Base-by-base conservation (phyloP, 2,888 invertebrate genomes). In the Papilio gigon region DNA sequence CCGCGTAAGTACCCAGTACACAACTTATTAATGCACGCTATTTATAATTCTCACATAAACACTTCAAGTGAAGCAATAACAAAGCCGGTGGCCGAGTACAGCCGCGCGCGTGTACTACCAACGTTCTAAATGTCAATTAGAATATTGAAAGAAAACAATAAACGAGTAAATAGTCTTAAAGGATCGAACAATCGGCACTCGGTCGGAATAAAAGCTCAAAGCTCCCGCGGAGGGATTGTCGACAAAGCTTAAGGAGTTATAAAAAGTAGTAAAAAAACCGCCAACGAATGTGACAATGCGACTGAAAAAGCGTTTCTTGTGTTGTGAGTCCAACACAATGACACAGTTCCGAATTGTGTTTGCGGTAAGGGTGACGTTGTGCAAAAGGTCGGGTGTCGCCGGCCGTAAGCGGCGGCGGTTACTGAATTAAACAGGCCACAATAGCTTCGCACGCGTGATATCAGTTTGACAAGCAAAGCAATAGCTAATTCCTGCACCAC, bases 281-380 rank as follows among this genome's bases (percentile, higher is more conserved):
- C 17, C 42, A 59, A 14, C 42, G 40, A 58, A 67, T 35, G 50
- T 53, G 66, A 59, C 66, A 64, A 63, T 59, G 65, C 70, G 27
- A 56, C 65, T 65, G 64, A 66, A 70, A 67, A 61, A 67, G 65
- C 50, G 50, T 47, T 69, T 50, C 58, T 30, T 44, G 76, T 63
- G 63, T 68, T 63, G 44, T 44, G 44, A 53, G 27, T 6, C 5
- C 79, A 78, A 74, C 76, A 86, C 84, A 87, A 86, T 84, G 78
- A 82, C 81, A 79, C 80, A 76, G 77, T 76, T 81, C 82, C 77
- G 78, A 80, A 84, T 84, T 82, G 80, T 80, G 79, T 80, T 84
- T 85, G 85, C 76, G 84, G 83, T 77, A 73, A 80, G 76, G 77
- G 80, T 77, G 77, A 79, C 77, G 74, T 77, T 78, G 76, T 77